These are phyloP conservation scores for Loris lydekkerianus DNA, from an alignment of 2,797 vertebrate species.

Conservation along the genomic window DNA sequence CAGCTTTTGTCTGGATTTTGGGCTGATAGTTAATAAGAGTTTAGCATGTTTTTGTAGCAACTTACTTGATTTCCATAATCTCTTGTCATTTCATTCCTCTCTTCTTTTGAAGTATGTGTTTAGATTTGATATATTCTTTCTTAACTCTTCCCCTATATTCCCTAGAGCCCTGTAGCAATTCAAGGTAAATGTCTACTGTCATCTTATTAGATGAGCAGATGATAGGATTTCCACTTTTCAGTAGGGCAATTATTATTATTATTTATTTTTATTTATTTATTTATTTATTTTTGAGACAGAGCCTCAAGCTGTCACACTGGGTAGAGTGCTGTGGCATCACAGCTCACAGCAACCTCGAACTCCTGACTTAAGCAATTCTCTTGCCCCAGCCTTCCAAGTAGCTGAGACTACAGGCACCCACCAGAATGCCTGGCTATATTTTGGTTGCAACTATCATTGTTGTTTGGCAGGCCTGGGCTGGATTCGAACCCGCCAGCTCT, in stretches of 20 bases:
- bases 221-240: slow-evolving; percentile 28
- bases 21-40: slow-evolving; percentile 6
- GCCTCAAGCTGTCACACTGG: no score
- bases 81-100: slow-evolving; percentile 33
- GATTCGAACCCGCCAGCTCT: no score
- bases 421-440: no score
- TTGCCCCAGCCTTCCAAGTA: no score
- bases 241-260: neutral
- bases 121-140: slow-evolving; percentile 43
- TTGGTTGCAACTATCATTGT: no score
- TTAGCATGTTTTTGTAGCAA: slow-evolving; percentile 20
- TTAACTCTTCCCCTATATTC: neutral
- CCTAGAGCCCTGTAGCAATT: slow-evolving; percentile 55
- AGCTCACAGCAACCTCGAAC: no score
- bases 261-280: neutral
- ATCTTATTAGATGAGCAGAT: neutral
- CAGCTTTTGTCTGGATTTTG: slow-evolving; percentile 62
- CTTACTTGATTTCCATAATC: slow-evolving; percentile 51
- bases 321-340: no score
- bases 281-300: neutral
- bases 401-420: no score
- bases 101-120: slow-evolving; percentile 32
- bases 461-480: no score
- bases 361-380: no score
- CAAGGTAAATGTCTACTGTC: slow-evolving; percentile 17